Evolutionary conservation across 2,113 vertebrate species (phyloP).

Genomic region (Callocephalon fimbriatum): DNA sequence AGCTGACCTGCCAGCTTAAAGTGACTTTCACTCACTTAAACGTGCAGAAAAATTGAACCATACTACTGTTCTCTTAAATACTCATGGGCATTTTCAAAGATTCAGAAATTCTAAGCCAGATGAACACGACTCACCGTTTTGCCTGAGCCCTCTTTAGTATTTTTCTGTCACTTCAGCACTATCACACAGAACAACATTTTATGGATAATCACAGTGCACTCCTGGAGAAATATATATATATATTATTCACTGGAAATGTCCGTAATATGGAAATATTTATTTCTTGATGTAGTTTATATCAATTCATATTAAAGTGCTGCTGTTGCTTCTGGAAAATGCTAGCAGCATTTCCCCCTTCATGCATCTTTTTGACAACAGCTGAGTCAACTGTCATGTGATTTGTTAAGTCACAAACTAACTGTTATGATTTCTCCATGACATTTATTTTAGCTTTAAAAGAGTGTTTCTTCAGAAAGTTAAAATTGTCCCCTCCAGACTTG

Average conservation of each 20-base stretch:
- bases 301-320: background rate
- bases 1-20: background rate
- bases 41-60: background rate
- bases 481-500: background rate
- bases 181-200: background rate
- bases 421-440: background rate
- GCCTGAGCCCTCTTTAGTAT: background rate
- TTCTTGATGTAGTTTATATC: background rate
- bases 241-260: background rate
- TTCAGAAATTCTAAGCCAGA: background rate
- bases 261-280: background rate
- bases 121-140: background rate
- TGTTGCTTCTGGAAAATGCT: background rate
- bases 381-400: background rate
- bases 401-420: background rate
- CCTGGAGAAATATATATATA: background rate
- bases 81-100: constrained; percentile 16
- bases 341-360: background rate
- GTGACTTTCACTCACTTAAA: background rate
- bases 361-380: background rate
- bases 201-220: background rate
- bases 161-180: background rate
- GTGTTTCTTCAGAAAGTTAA: background rate
- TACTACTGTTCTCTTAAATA: constrained; percentile 27
- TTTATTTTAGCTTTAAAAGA: background rate